These are phyloP conservation scores for Tympanuchus pallidicinctus DNA, from an alignment of 2,113 vertebrate genomes.

Conservation along the genomic window DNA sequence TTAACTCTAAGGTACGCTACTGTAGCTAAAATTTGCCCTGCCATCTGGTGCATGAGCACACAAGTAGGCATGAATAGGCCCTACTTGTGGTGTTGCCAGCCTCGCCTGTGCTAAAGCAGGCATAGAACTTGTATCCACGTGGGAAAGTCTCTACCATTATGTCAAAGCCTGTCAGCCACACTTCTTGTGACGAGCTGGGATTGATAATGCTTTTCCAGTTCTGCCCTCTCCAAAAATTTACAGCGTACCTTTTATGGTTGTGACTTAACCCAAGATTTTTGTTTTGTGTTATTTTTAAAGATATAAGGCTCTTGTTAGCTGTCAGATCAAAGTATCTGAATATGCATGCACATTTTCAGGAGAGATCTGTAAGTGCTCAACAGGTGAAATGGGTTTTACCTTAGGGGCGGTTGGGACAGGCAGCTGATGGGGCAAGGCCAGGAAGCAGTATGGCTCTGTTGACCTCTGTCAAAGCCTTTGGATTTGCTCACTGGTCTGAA, in stretches of 20 bases:
- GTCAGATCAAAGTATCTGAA: neutral
- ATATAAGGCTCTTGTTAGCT: neutral
- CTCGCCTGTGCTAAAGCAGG: neutral
- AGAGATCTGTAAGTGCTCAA: neutral
- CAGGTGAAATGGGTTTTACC: neutral
- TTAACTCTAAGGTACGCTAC: neutral
- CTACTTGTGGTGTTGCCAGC: neutral
- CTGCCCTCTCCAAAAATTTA: neutral
- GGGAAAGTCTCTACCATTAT: neutral
- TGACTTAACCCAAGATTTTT: neutral
- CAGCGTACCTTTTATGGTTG: neutral
- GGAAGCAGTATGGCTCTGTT: accelerated
- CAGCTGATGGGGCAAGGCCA: neutral
- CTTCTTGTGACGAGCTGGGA: neutral
- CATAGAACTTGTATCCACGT: neutral
- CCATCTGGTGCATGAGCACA: neutral
- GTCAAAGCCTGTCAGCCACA: neutral
- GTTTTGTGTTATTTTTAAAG: neutral
- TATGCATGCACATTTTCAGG: neutral
- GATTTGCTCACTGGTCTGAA: neutral
- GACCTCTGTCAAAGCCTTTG: neutral
- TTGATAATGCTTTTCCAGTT: neutral
- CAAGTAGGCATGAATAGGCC: neutral
- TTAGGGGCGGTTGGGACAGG: neutral
- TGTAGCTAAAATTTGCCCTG: neutral